Evolutionary conservation across 2,113 vertebrate genomes (phyloP).

Genomic region (Bos indicus): DNA sequence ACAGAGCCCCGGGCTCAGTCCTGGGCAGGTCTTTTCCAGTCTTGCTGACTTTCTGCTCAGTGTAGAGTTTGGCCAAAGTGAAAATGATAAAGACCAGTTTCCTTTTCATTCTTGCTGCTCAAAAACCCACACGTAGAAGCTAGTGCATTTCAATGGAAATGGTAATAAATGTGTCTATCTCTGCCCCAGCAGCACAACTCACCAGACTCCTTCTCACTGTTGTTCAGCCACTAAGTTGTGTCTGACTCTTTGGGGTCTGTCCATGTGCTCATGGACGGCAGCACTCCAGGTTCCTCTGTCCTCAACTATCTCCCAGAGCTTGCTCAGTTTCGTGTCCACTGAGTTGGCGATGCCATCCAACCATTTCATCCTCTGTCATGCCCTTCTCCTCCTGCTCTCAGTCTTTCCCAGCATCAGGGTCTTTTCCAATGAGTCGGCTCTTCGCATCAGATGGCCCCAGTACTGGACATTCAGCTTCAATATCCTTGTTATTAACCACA

Average conservation of each 20-base stretch:
- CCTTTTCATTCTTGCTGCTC: not conserved
- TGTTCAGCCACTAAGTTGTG: not conserved
- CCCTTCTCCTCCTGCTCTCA: not conserved
- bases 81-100: not conserved
- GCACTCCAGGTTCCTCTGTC: not conserved
- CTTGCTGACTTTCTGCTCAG: not conserved
- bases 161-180: fast-evolving
- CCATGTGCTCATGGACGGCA: not conserved
- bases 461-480: not conserved
- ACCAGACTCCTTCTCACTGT: not conserved
- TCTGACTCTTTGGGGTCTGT: not conserved
- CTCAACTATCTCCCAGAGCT: not conserved
- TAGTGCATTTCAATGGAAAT: not conserved
- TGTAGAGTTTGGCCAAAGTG: not conserved
- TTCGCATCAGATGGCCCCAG: not conserved
- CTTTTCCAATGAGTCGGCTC: not conserved
- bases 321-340: not conserved
- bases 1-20: not conserved
- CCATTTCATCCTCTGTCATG: not conserved
- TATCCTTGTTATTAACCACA: not conserved
- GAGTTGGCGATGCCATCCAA: not conserved
- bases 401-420: not conserved
- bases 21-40: not conserved
- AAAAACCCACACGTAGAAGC: not conserved
- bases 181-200: fast-evolving